These are phyloP conservation scores for Laupala kohalensis DNA, from an alignment of 1,140 invertebrate species.

Conservation along the genomic window DNA sequence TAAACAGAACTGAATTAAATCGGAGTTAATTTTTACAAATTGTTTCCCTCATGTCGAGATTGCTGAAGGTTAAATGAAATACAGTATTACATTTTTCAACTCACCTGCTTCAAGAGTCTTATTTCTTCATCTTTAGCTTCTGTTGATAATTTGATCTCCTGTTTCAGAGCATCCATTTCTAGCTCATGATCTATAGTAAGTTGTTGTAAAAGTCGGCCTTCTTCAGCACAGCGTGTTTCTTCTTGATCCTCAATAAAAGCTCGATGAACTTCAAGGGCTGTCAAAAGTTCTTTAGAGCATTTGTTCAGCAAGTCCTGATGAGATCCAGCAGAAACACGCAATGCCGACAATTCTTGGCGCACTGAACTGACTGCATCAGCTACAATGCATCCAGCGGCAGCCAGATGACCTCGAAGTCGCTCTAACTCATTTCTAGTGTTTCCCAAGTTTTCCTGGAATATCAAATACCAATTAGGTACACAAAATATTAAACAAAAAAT, in stretches of 20 bases:
- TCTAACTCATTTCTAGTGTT: slow-evolving; percentile 30
- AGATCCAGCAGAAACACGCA: not conserved
- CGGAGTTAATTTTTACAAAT: no score
- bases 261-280: not conserved
- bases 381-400: not conserved
- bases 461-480: no score
- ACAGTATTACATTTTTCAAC: no score
- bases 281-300: not conserved
- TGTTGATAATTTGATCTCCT: slow-evolving; percentile 18
- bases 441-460: slow-evolving; percentile 31
- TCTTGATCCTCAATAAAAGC: not conserved
- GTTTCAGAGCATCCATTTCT: slow-evolving; percentile 45
- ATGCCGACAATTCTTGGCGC: slow-evolving; percentile 1
- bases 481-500: no score
- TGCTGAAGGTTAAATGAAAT: no score
- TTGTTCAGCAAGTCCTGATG: not conserved
- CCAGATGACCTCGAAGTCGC: slow-evolving; percentile 20
- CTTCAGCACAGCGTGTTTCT: slow-evolving; percentile 34
- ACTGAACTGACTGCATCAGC: not conserved
- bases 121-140: slow-evolving; percentile 9
- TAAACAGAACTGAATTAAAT: no score
- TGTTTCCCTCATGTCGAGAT: no score
- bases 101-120: not conserved
- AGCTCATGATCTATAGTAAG: slow-evolving; percentile 49
- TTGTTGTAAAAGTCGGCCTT: slow-evolving; percentile 29